Evolutionary conservation across 2,888 invertebrate genomes (phyloP), one percentile per base, ranked within the genome.

Genomic region (Caenorhabditis macrosperma): DNA sequence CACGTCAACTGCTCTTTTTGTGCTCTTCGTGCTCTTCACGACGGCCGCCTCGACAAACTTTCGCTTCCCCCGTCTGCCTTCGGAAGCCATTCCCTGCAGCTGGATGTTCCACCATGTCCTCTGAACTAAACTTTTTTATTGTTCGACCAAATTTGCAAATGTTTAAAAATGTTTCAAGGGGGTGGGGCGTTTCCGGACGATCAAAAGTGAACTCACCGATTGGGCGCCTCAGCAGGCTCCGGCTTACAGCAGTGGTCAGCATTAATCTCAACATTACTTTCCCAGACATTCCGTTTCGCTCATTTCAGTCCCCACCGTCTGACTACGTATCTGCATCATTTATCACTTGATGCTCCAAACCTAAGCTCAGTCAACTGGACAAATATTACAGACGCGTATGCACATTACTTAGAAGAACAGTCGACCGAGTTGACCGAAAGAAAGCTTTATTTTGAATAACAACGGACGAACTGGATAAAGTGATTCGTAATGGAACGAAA

Each of bases 31-130:
- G 12, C 81, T 76, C 68, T 87, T 87, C 17, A 87, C 80, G n/a
- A 86, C 69, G 17, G 85, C 77, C n/a, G 84, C 77, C 30, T 85
- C 87, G 24, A 87, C 82, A 61, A 57, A 85, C 46, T 85, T 86
- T 9, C 78, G 48, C 55, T 68, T 82, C 5, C 72, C 78, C 41
- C 85, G 68, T 60, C 79, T 78, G n/a, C 82, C 76, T 50, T 82
- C 78, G 20, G 67, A 71, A 7, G 84, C 84, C 28, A 55, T 81
- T 17, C 41, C 20, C 60, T 67, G 59, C 10, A 7, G 7, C 52
- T 48, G 61, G 17, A 67, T 15, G 28, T 35, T 41, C 46, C 72
- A 66, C 46, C 54, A 48, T 35, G 46, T 3, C 1, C n/a, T 38
- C 35, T 72, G 55, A 35, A 48, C 72, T 72, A 48, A 63, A 35